Base-by-base conservation (phyloP, 2,797 vertebrate species). In the Nothura maculosa region DNA sequence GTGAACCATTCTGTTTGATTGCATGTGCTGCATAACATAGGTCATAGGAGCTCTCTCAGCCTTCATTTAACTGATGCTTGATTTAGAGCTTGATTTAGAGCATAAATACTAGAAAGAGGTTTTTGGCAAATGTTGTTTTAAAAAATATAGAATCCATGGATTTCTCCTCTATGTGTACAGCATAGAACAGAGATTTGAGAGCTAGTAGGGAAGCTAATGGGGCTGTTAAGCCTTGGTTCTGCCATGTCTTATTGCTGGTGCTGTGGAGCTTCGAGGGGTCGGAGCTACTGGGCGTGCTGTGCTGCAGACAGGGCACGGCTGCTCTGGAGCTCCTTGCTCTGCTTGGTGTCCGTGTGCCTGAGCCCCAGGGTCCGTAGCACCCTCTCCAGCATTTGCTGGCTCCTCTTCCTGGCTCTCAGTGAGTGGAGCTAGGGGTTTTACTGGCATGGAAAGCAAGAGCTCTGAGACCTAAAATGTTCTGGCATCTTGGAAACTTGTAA, bases 71-170 rank as follows among this genome's bases (percentile, higher is more conserved):
- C 40, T 15, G 9, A 38, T 79, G 87, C 76, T 64, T n/a, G n/a
- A n/a, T n/a, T n/a, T n/a, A n/a, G n/a, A n/a, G 73, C 52, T 90
- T 81, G 57, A 93, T 79, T 67, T 81, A 72, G 40, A 89, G 74
- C 3, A 62, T 45, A 50, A 82, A 57, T 8, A 54, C 4, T 70
- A 42, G 32, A n/a, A 70, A 77, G 45, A 21, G 1, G 9, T 64
- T 85, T 50, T 11, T 48, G 36, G 78, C 22, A 50, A 90, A 72
- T 25, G 14, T 67, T 9, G 16, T 93, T 93, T 94, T 42, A 10
- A 9, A 85, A 73, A 88, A 36, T 60, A 34, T 16, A 90, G 40
- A 12, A 16, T 12, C 9, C 20, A 6, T 7, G n/a, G 28, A 55
- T 55, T 55, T n/a, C 54, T 55, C 10, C 30, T 55, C 18, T 55